A percentile compares a stretch with the other conserved stretches of the same genome.
phyloP scores from a whole-genome alignment of 1,140 invertebrate genomes.

The Meteorus sp. region DNA sequence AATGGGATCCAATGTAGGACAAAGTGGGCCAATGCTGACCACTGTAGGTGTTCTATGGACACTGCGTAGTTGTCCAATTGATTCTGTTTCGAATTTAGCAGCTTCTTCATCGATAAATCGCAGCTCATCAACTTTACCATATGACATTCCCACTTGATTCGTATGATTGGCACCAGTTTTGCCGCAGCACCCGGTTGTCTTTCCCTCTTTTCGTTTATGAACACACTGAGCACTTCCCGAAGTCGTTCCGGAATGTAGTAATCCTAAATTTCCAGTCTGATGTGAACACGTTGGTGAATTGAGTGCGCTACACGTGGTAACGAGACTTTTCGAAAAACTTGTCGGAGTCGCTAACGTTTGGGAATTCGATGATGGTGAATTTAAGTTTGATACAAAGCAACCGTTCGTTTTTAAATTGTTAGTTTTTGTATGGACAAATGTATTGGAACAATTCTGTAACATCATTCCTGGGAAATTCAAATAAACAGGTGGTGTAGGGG shows the following conservation, averaged over 20 bases:
- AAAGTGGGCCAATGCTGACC: conserved; percentile 67
- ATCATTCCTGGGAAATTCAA: conserved; percentile 20
- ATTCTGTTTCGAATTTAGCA: conserved; percentile 40
- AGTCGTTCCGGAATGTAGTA: no score
- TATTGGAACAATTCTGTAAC: conserved; percentile 11
- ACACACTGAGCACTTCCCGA: conserved; percentile 34
- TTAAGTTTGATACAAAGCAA: conserved; percentile 21
- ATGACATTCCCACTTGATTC: conserved; percentile 16
- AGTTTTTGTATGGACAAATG: conserved; percentile 22
- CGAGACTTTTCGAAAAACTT: conserved; percentile 10
- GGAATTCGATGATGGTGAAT: conserved; percentile 22
- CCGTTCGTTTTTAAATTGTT: conserved; percentile 19
- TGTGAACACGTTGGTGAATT: conserved; percentile 26
- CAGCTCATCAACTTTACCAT: conserved; percentile 60
- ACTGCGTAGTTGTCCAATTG: conserved; percentile 34
- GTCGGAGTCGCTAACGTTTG: not conserved
- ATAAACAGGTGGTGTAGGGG: conserved; percentile 20
- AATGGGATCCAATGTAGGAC: conserved; percentile 67
- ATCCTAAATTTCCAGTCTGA: conserved; percentile 18
- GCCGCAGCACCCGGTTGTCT: conserved; percentile 31
- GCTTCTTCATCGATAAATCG: conserved; percentile 70
- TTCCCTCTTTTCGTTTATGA: conserved; percentile 45
- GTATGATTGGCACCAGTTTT: conserved; percentile 30
- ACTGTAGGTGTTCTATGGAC: conserved; percentile 67
- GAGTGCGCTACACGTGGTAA: conserved; percentile 1